phyloP scores from a whole-genome alignment of 2,113 vertebrate genomes.

The Odobenus rosmarus region DNA sequence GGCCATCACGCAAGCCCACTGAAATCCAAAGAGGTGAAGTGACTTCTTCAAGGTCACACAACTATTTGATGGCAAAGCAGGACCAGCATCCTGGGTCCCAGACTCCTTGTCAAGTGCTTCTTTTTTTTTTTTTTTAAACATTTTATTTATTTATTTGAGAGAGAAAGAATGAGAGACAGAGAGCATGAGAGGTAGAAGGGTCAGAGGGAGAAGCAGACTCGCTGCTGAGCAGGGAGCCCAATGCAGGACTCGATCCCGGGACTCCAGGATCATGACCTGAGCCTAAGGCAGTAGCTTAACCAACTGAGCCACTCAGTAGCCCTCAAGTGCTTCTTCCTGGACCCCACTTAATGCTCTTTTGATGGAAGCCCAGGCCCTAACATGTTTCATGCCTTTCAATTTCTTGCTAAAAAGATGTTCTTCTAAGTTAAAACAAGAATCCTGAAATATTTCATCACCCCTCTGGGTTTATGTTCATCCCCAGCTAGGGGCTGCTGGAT shows the following conservation, averaged over 20 bases:
- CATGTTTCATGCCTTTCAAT: background rate
- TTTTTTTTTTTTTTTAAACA: background rate
- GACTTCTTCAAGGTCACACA: background rate
- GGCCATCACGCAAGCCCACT: background rate
- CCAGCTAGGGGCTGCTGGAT: background rate
- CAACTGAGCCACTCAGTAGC: too few species aligned
- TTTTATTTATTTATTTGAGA: too few species aligned
- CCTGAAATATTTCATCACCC: background rate
- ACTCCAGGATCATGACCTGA: too few species aligned
- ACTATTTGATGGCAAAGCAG: background rate
- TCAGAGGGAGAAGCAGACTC: too few species aligned
- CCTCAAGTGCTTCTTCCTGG: background rate
- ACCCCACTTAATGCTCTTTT: background rate
- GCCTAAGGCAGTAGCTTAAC: too few species aligned
- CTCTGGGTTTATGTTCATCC: background rate
- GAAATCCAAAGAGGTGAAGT: background rate
- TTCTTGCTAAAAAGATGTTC: background rate
- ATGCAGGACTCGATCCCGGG: too few species aligned
- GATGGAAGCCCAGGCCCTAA: background rate
- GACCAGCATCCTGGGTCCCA: background rate
- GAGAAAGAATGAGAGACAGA: too few species aligned
- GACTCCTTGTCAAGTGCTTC: background rate
- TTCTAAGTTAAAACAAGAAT: constrained; percentile 3
- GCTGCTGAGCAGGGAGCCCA: too few species aligned
- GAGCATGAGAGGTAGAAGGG: too few species aligned